Evolutionary conservation across 2,797 vertebrate genomes (phyloP).

Genomic region (Hemitrygon akajei): DNA sequence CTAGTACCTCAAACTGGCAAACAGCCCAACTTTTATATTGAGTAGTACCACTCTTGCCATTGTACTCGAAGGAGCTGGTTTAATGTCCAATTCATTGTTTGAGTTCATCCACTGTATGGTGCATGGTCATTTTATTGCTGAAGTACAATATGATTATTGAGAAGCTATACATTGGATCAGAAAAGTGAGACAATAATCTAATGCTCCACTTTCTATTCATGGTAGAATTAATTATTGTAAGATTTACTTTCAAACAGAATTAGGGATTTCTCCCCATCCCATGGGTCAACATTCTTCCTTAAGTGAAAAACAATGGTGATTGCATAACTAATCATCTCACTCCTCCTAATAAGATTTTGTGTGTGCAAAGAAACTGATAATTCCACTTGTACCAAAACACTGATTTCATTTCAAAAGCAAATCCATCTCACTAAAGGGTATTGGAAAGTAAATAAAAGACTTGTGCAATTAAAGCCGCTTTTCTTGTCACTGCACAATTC

Average conservation of each 20-base stretch:
- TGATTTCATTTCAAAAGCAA: not conserved
- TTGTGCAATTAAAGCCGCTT: not conserved
- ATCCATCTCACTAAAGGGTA: not conserved
- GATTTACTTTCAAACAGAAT: not conserved
- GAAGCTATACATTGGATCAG: not conserved
- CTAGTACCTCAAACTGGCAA: not conserved
- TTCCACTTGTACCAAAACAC: not conserved
- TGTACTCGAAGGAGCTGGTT: not conserved
- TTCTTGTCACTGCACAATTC: not conserved
- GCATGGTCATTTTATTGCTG: not conserved
- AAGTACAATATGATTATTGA: not conserved
- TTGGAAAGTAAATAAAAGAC: not conserved
- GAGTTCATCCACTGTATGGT: not conserved
- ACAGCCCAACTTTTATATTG: not conserved
- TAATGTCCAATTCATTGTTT: not conserved
- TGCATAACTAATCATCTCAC: not conserved
- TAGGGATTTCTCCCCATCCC: not conserved
- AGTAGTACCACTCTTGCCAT: not conserved
- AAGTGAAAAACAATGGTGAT: not conserved
- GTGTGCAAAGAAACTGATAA: not conserved
- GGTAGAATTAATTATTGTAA: not conserved
- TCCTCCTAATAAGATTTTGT: not conserved
- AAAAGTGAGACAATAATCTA: not conserved
- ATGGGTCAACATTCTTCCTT: not conserved
- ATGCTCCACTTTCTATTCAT: not conserved